Evolutionary conservation across 1,140 invertebrate genomes (phyloP).

Genomic region (Nasonia longicornis): DNA sequence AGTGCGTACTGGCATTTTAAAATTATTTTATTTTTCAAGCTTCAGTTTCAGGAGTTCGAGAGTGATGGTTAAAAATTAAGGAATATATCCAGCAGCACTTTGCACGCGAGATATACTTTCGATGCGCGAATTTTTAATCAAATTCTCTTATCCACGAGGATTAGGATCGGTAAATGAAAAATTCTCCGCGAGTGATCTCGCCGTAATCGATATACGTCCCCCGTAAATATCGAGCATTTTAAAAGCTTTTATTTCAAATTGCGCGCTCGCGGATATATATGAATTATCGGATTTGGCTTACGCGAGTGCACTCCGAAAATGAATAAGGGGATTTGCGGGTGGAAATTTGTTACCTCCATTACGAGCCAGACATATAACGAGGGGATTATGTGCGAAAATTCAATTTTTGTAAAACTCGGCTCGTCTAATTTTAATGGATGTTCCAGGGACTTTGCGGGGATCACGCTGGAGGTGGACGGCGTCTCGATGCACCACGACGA

Average conservation of each 20-base stretch:
- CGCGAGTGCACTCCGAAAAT: background rate
- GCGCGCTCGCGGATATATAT: background rate
- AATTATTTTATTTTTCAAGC: background rate
- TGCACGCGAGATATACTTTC: too few relatives aligned
- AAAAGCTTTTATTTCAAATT: slow-evolving; percentile 13
- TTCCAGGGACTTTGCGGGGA: slow-evolving; percentile 52
- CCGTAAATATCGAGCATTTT: background rate
- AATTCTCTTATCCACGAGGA: too few relatives aligned
- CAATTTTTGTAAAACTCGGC: background rate
- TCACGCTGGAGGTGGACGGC: slow-evolving; percentile 48
- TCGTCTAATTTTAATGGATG: background rate
- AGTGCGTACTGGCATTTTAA: background rate
- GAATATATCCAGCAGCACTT: too few relatives aligned
- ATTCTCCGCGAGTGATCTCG: background rate
- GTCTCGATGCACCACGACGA: slow-evolving; percentile 56
- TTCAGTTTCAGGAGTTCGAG: too few relatives aligned
- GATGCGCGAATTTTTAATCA: too few relatives aligned
- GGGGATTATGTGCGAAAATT: background rate
- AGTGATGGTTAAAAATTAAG: slow-evolving; percentile 7
- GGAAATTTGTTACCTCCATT: background rate
- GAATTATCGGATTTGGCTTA: background rate
- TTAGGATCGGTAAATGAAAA: background rate
- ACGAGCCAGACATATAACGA: too few relatives aligned
- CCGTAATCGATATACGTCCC: too few relatives aligned
- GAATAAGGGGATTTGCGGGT: background rate